Percentiles rank a stretch among this genome's conserved stretches.
These are phyloP conservation scores for Chrysomallon squamiferum DNA, from an alignment of 1,140 invertebrate species.

Conservation along the genomic window DNA sequence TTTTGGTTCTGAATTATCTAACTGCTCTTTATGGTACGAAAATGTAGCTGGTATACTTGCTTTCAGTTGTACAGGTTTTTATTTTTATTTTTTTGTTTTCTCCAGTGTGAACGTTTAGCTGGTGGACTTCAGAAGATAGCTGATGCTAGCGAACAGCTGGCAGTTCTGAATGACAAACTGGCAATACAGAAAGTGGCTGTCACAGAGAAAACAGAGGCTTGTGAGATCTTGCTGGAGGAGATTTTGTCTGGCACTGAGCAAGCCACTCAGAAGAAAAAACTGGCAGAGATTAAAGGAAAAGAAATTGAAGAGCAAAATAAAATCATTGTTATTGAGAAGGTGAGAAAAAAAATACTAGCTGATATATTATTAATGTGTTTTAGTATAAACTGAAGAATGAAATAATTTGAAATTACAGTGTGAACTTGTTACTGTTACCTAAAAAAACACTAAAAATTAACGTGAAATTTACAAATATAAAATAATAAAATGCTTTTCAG, in stretches of 20 bases:
- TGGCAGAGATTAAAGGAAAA: constrained; percentile 77
- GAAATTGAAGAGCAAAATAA: constrained; percentile 82
- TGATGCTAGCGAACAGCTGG: constrained; percentile 77
- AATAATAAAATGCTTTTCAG: no score
- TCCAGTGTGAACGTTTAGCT: constrained; percentile 73
- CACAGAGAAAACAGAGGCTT: constrained; percentile 76
- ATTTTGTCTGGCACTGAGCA: constrained; percentile 71
- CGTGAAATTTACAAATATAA: no score
- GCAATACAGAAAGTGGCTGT: constrained; percentile 80
- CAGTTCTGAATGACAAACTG: constrained; percentile 76
- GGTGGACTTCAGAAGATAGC: constrained; percentile 80
- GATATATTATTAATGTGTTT: neutral
- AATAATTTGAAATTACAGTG: no score
- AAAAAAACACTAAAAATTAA: no score
- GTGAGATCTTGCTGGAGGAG: constrained; percentile 74
- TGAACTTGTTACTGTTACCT: neutral
- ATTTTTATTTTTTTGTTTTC: no score
- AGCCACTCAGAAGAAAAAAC: constrained; percentile 77
- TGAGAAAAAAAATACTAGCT: no score
- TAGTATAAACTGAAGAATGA: no score
- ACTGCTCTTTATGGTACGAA: no score
- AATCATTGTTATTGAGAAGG: constrained; percentile 79
- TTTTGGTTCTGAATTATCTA: no score
- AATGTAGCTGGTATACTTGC: no score
- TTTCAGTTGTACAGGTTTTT: no score